Percentiles rank a stretch among this genome's conserved stretches.
These are phyloP conservation scores for Amazona finschi DNA, from an alignment of 2,797 vertebrate genomes.

Conservation along the genomic window DNA sequence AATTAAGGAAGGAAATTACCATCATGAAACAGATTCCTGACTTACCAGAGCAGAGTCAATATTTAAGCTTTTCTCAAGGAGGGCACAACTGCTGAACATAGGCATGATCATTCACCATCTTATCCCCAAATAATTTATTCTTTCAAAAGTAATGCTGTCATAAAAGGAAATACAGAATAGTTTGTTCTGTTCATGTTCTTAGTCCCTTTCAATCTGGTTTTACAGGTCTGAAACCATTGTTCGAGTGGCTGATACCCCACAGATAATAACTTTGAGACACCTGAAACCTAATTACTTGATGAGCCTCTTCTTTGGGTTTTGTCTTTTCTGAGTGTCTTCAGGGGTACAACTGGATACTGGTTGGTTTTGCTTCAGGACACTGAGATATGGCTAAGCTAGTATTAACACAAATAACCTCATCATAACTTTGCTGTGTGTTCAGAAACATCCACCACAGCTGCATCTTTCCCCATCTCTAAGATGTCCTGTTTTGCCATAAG, in stretches of 20 bases:
- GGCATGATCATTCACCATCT: neutral
- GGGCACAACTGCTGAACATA: neutral
- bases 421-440: neutral
- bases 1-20: constrained; percentile 9
- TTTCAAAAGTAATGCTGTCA: neutral
- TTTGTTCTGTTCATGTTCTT: neutral
- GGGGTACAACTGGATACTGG: neutral
- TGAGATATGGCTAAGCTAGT: neutral
- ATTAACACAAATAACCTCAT: neutral
- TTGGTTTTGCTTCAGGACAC: neutral
- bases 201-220: neutral
- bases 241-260: neutral
- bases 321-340: neutral
- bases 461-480: neutral
- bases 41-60: neutral
- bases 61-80: neutral
- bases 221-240: neutral
- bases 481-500: neutral
- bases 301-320: neutral
- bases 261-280: neutral
- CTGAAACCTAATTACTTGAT: neutral
- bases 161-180: neutral
- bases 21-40: neutral
- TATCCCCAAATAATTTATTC: neutral
- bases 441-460: neutral